phyloP scores from a whole-genome alignment of 2,888 invertebrate species.

The Tetranychus piercei region DNA sequence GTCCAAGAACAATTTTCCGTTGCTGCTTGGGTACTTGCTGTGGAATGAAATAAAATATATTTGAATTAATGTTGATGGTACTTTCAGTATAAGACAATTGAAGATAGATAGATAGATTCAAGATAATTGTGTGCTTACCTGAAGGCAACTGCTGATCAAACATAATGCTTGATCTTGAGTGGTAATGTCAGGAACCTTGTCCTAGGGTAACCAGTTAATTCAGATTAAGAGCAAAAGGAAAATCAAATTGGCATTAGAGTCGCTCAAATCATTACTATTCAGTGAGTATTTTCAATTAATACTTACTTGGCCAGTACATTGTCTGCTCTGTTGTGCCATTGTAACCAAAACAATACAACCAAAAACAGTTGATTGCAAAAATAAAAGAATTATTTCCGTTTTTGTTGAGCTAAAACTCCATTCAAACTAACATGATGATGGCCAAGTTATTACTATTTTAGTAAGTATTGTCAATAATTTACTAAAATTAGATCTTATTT shows the following conservation, averaged over 20 bases:
- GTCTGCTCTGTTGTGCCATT: neutral
- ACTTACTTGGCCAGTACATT: neutral
- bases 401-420: neutral
- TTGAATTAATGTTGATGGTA: neutral
- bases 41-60: too few species aligned
- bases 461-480: neutral
- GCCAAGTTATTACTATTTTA: neutral
- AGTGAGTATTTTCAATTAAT: neutral
- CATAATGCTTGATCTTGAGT: neutral
- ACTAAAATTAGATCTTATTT: too few species aligned
- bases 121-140: neutral
- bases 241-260: neutral
- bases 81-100: too few species aligned
- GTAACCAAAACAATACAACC: neutral
- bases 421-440: neutral
- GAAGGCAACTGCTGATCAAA: neutral
- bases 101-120: too few species aligned
- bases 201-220: neutral
- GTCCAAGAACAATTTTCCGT: neutral
- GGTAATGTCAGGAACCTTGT: neutral
- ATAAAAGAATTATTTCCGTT: neutral
- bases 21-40: neutral
- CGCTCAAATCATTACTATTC: too few species aligned
- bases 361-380: neutral
- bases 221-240: neutral